Evolutionary conservation across 2,797 vertebrate genomes (phyloP).

Genomic region (Lacerta agilis): DNA sequence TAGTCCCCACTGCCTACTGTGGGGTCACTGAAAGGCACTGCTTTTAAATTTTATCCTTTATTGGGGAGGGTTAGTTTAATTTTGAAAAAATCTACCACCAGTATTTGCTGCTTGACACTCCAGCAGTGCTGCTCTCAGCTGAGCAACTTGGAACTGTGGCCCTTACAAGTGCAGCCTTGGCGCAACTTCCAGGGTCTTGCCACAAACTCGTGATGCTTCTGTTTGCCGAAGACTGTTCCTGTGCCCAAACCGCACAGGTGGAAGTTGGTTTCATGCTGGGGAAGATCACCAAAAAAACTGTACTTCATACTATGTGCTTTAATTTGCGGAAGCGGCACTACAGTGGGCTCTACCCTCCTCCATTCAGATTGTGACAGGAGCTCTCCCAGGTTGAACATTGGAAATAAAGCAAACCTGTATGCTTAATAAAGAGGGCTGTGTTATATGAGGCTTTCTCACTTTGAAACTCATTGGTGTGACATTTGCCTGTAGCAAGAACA

Average conservation of each 20-base stretch:
- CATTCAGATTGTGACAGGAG: constrained; percentile 86
- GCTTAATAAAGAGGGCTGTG: constrained; percentile 57
- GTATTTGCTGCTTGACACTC: constrained; percentile 51
- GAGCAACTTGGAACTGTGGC: constrained; percentile 43
- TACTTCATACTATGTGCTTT: constrained; percentile 75
- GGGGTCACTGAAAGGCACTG: constrained; percentile 76
- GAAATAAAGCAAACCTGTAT: constrained; percentile 82
- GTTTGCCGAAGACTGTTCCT: constrained; percentile 70
- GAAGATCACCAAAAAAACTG: constrained; percentile 52
- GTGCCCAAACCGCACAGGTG: constrained; percentile 57
- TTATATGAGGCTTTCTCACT: constrained; percentile 54
- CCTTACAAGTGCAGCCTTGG: constrained; percentile 46
- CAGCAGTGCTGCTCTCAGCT: constrained; percentile 45
- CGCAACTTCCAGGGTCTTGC: constrained; percentile 28
- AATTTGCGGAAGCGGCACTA: constrained; percentile 86
- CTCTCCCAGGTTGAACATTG: constrained; percentile 73
- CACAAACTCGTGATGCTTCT: constrained; percentile 46
- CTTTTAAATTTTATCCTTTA: constrained; percentile 67
- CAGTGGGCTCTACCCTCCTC: constrained; percentile 91
- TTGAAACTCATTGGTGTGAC: not conserved
- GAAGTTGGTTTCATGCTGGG: constrained; percentile 44
- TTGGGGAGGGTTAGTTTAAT: constrained; percentile 49
- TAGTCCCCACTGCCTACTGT: constrained; percentile 72
- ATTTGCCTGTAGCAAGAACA: too few relatives aligned
- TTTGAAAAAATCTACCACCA: constrained; percentile 56